Evolutionary conservation across 2,113 vertebrate genomes (phyloP).

Genomic region (Malaclemys terrapin): DNA sequence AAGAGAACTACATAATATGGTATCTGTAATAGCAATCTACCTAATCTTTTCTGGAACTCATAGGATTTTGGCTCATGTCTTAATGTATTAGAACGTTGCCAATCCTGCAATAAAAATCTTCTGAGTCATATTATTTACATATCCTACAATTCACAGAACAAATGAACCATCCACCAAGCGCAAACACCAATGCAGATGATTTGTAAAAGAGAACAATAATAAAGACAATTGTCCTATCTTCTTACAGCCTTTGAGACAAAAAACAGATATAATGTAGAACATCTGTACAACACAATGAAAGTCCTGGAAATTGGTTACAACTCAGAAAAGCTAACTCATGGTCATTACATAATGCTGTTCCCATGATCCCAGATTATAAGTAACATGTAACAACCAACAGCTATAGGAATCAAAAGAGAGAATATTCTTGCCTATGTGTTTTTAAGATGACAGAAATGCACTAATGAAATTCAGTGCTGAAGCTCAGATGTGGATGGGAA

Average conservation of each 20-base stretch:
- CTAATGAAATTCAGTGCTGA: background rate
- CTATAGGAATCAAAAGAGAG: background rate
- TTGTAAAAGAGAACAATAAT: slow-evolving; percentile 65
- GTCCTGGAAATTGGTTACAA: slow-evolving; percentile 75
- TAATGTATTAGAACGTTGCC: slow-evolving; percentile 69
- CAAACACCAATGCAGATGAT: slow-evolving; percentile 63
- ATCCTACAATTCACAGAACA: slow-evolving; percentile 66
- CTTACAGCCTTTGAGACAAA: slow-evolving; percentile 73
- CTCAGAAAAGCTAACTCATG: slow-evolving; percentile 63
- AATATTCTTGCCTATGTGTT: background rate
- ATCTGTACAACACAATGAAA: slow-evolving; percentile 76
- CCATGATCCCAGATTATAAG: slow-evolving; percentile 11
- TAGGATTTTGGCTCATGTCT: slow-evolving; percentile 63
- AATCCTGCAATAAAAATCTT: slow-evolving; percentile 77
- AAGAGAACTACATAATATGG: background rate
- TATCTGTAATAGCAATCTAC: slow-evolving; percentile 64
- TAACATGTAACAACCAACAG: background rate
- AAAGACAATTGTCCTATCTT: slow-evolving; percentile 67
- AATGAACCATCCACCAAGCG: slow-evolving; percentile 76
- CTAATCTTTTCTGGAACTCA: slow-evolving; percentile 52
- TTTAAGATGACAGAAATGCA: slow-evolving; percentile 20
- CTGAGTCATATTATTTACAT: slow-evolving; percentile 74
- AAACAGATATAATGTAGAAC: slow-evolving; percentile 72
- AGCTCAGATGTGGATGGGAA: slow-evolving; percentile 26
- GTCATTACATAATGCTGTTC: slow-evolving; percentile 30